Conservation (phyloP, 2,888 invertebrate species). For the Serrognathus titanus region DNA sequence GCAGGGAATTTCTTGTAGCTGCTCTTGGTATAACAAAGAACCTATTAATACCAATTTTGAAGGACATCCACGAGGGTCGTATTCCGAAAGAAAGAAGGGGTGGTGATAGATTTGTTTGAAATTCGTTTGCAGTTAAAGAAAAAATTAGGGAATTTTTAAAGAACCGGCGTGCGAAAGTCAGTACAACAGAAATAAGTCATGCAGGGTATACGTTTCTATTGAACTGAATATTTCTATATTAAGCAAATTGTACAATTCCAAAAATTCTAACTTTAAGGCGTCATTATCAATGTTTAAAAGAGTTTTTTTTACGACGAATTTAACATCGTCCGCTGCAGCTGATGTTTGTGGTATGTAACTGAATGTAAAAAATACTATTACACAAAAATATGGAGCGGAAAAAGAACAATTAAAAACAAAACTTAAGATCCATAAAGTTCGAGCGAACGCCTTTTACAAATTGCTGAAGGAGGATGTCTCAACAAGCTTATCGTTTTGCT, state of each 20-base stretch:
- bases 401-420: neutral
- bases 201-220: slow-evolving; percentile 7
- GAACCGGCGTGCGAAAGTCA: slow-evolving; percentile 9
- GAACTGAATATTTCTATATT: slow-evolving; percentile 13
- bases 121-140: neutral
- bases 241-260: slow-evolving; percentile 9
- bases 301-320: slow-evolving; percentile 11
- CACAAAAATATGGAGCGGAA: slow-evolving; percentile 2
- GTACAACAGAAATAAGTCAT: slow-evolving; percentile 6
- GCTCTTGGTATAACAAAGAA: too few species aligned
- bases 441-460: too few species aligned
- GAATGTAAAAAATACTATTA: slow-evolving; percentile 6
- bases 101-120: slow-evolving; percentile 1
- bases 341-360: slow-evolving; percentile 1
- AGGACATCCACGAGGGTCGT: neutral
- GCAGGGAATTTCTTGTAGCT: too few species aligned
- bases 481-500: slow-evolving; percentile 6
- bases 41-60: too few species aligned
- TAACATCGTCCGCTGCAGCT: slow-evolving; percentile 7
- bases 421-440: slow-evolving; percentile 4
- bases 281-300: slow-evolving; percentile 9
- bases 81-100: slow-evolving; percentile 8
- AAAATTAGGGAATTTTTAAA: slow-evolving; percentile 8
- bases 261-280: too few species aligned
- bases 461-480: slow-evolving; percentile 7